These are phyloP conservation scores for Erinaceus europaeus DNA, from an alignment of 2,113 vertebrate species.

Conservation along the genomic window DNA sequence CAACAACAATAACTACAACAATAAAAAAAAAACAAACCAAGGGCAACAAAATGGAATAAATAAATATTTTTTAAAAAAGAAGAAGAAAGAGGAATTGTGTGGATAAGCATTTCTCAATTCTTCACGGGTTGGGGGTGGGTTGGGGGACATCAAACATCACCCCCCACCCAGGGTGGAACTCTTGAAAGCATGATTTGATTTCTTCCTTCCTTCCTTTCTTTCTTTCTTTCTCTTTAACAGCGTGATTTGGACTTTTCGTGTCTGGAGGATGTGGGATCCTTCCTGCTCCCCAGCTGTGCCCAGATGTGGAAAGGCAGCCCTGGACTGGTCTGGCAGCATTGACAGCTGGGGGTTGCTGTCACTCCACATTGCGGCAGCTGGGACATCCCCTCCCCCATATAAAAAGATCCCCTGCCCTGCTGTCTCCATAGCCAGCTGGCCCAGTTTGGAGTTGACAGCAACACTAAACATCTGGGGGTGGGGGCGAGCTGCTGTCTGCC, in stretches of 20 bases:
- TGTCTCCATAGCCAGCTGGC: background rate
- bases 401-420: slow-evolving; percentile 62
- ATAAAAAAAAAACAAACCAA: too few relatives aligned
- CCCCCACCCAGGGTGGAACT: slow-evolving; percentile 46
- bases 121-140: slow-evolving; percentile 55
- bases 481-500: background rate
- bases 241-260: slow-evolving; percentile 37
- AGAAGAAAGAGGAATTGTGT: slow-evolving; percentile 68
- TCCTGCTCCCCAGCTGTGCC: slow-evolving; percentile 32
- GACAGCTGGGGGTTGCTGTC: slow-evolving; percentile 76
- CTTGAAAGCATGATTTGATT: too few relatives aligned
- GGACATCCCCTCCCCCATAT: too few relatives aligned
- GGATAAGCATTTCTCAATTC: slow-evolving; percentile 74
- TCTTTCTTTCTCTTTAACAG: background rate
- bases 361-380: slow-evolving; percentile 68
- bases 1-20: too few relatives aligned
- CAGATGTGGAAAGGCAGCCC: slow-evolving; percentile 56
- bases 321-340: slow-evolving; percentile 49
- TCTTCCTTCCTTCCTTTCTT: too few relatives aligned
- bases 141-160: too few relatives aligned
- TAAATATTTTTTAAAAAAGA: too few relatives aligned
- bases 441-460: slow-evolving; percentile 22
- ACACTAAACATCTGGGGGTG: slow-evolving; percentile 12
- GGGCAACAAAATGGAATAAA: too few relatives aligned
- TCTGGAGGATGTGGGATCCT: slow-evolving; percentile 65